phyloP scores from a whole-genome alignment of 2,888 invertebrate genomes.

The Sylvicola fuscatus region DNA sequence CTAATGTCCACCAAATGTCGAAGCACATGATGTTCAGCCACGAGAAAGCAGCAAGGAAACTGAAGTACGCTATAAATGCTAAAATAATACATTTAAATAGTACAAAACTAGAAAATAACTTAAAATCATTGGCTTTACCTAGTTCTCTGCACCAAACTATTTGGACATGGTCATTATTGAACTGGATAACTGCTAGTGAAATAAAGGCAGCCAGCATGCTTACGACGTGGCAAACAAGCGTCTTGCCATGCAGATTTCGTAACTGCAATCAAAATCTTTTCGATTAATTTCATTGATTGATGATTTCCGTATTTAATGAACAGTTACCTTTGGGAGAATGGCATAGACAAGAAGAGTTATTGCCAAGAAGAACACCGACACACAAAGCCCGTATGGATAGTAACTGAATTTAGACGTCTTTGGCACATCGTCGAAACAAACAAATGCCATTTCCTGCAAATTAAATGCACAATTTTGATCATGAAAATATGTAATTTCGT shows the following conservation, averaged over 20 bases:
- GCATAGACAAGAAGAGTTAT: not conserved
- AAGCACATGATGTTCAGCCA: slow-evolving; percentile 91
- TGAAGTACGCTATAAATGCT: slow-evolving; percentile 72
- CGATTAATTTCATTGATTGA: no score
- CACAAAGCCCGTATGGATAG: not conserved
- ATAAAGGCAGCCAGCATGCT: not conserved
- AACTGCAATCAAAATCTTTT: not conserved
- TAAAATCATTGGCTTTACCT: no score
- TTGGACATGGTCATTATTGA: not conserved
- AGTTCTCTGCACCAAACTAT: not conserved
- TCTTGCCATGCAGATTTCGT: not conserved
- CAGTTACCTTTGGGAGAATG: not conserved
- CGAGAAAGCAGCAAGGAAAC: slow-evolving; percentile 76
- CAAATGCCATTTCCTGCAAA: no score
- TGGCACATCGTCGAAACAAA: no score
- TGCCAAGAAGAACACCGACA: not conserved
- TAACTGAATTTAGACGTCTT: no score
- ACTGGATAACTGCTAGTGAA: not conserved
- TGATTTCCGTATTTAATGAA: no score
- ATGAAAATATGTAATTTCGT: no score
- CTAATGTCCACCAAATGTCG: slow-evolving; percentile 87
- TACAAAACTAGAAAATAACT: no score
- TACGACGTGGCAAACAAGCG: not conserved
- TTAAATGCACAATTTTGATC: no score
- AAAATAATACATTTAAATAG: no score